Evolutionary conservation across 2,888 invertebrate genomes (phyloP), one percentile per base, ranked within the genome.

Genomic region (Dendrolimus houi): DNA sequence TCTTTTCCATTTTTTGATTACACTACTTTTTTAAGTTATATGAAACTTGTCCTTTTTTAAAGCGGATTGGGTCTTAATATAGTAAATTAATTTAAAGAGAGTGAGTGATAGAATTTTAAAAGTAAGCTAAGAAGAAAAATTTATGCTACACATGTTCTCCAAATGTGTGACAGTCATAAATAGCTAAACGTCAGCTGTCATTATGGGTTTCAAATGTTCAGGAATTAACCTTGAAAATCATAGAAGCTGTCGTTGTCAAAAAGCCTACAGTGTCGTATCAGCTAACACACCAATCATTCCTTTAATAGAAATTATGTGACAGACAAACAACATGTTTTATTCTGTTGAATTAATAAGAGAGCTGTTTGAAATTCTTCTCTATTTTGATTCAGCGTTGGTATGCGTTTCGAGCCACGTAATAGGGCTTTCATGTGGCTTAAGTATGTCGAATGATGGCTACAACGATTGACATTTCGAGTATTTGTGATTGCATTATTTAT

Each of bases 321-420:
- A 56, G n/a, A 57, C 59, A 55, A 53, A 10, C 52, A 57, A 56
- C 13, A 29, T 41, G 10, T 54, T 52, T 58, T 57, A 60, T 60
- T 62, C 59, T 63, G 64, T 64, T 57, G 61, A 57, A 57, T 58
- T 60, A 57, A 58, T 54, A 47, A 47, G 12, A 47, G 47, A 47
- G 47, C 47, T 47, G 47, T 47, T 47, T 47, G 47, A 47, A 47
- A 47, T 47, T 47, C 47, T 47, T 12, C 47, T 47, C 47, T 47
- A 47, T 47, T 47, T 47, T 47, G 47, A 47, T 47, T 47, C 47
- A 47, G 47, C 47, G 47, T 47, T 47, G 47, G 47, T 47, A 47
- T 47, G 47, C 47, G 47, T 47, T 47, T 47, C 47, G 47, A 47
- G 47, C 9, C 47, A 47, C 47, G 47, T 47, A 47, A 47, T 47